These are phyloP conservation scores for Drosophila subpulchrella DNA, from an alignment of 1,140 invertebrate species.

Conservation along the genomic window DNA sequence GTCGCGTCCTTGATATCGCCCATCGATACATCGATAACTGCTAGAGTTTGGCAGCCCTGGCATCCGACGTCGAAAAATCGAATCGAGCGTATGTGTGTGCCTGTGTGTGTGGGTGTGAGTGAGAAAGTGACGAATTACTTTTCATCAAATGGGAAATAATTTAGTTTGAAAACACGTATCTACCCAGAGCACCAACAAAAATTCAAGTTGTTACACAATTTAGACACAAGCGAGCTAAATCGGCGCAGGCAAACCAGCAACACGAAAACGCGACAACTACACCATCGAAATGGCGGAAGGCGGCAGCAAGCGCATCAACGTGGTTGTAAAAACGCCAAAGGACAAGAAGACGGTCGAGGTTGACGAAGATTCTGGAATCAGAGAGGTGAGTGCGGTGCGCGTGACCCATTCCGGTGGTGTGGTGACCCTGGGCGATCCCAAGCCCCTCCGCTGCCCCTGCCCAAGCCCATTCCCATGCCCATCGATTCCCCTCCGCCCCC, in stretches of 20 bases:
- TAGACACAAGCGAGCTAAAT: constrained; percentile 26
- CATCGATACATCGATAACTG: constrained; percentile 21
- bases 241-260: constrained; percentile 6
- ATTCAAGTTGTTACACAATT: constrained; percentile 31
- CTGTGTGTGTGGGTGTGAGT: constrained; percentile 60
- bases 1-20: background rate
- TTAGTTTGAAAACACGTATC: constrained; percentile 76
- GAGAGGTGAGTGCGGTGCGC: constrained; percentile 90
- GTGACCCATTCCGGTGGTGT: constrained; percentile 1
- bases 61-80: constrained; percentile 9
- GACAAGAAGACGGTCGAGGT: constrained; percentile 96
- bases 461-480: background rate
- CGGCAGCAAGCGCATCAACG: constrained; percentile 89
- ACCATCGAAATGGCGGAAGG: constrained; percentile 87
- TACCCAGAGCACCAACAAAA: constrained; percentile 31
- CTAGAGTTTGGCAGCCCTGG: constrained; percentile 13
- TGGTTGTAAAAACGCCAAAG: constrained; percentile 98
- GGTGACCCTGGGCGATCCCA: too few species aligned
- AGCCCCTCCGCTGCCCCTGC: background rate
- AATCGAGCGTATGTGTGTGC: constrained; percentile 18
- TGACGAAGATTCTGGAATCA: constrained; percentile 93
- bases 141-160: constrained; percentile 84
- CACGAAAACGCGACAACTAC: constrained; percentile 30
- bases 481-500: background rate
- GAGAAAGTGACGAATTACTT: constrained; percentile 84